phyloP scores from a whole-genome alignment of 2,797 vertebrate species.

The Parambassis ranga region DNA sequence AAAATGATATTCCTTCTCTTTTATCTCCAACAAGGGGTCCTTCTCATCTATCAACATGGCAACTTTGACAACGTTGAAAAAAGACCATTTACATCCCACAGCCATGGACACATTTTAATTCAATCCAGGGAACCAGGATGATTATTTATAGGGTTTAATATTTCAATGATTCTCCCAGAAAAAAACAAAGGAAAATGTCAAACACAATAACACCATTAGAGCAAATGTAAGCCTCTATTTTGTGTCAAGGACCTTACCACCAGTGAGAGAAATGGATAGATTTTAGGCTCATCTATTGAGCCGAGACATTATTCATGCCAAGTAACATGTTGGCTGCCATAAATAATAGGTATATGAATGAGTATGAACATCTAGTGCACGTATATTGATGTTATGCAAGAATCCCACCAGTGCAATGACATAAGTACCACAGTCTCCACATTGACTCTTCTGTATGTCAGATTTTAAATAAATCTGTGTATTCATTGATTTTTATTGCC shows the following conservation, averaged over 20 bases:
- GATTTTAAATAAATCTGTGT: too few relatives aligned
- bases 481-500: too few relatives aligned
- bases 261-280: not conserved
- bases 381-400: conserved; percentile 1
- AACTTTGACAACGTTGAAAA: not conserved
- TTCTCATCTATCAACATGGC: not conserved
- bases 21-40: not conserved
- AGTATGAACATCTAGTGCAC: not conserved
- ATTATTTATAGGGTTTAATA: not conserved
- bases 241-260: not conserved
- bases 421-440: conserved; percentile 17
- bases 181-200: too few relatives aligned
- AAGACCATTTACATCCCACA: conserved; percentile 13
- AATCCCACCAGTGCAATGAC: conserved; percentile 38
- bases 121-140: not conserved
- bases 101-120: not conserved
- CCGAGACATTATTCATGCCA: not conserved
- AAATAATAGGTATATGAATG: conserved; percentile 4
- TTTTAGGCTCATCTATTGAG: too few relatives aligned
- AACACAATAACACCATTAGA: too few relatives aligned
- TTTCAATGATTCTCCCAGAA: not conserved
- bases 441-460: too few relatives aligned
- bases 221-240: not conserved
- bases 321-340: not conserved
- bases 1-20: conserved; percentile 27